Evolutionary conservation across 1,140 invertebrate species (phyloP), one percentile per base, ranked within the genome.

Genomic region (Cylas formicarius): DNA sequence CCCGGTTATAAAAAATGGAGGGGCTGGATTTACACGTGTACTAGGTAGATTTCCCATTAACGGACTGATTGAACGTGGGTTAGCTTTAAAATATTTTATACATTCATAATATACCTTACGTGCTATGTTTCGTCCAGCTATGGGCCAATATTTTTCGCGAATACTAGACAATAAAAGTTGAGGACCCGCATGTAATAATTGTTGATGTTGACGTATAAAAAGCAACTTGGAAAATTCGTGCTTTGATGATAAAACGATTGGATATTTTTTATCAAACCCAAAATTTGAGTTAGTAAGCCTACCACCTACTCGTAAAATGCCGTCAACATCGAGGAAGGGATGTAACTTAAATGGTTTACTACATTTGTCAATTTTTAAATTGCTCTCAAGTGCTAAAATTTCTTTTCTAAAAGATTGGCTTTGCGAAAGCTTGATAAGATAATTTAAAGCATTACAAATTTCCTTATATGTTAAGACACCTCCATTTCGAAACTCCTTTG

Each of bases 271-370:
- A 33, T 56, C 40, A 27, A 43, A 32, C 24, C 56, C 5, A 14
- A 50, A 13, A n/a, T 38, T 33, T 1, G 64, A 43, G 23, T 67
- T 40, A n/a, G 39, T 34, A 2, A 71, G 24, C 42, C 68, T 41
- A 13, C 68, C 64, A 4, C 68, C 68, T 2, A 71, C 67, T 14
- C 67, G 49, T 24, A 72, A 26, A 11, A 68, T 28, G 4, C 57
- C 57, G 8, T 57, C n/a, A 10, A 59, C n/a, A 40, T 68, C 65
- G 0, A 55, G 11, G 31, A 49, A 50, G 16, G 48, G 67, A 19
- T 50, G 55, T 6, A 68, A 46, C 28, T 38, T 51, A 37, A 34
- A 20, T 33, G 58, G 36, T 18, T 47, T 42, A 32, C 27, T 50
- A 7, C 9, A 14, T 13, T 22, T 26, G n/a, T n/a, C n/a, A n/a